phyloP scores from a whole-genome alignment of 2,888 invertebrate genomes.

The Xestia xanthographa region DNA sequence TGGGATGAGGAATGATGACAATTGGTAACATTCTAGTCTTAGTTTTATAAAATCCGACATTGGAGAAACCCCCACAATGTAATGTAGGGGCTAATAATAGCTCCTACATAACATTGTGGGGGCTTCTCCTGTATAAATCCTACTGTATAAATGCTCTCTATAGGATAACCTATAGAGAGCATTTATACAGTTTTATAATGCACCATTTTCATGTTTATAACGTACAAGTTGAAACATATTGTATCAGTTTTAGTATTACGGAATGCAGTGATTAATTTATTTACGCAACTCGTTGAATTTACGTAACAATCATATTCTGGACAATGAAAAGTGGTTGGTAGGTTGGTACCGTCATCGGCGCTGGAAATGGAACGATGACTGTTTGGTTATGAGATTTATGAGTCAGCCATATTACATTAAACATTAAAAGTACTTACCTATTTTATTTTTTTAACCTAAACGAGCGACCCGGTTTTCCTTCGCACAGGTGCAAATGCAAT shows the following conservation, averaged over 20 bases:
- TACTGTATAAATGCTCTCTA: no score
- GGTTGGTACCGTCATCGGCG: slow-evolving; percentile 14
- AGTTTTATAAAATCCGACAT: background rate
- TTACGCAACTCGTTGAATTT: slow-evolving; percentile 31
- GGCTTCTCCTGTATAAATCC: no score
- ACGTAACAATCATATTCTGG: slow-evolving; percentile 36
- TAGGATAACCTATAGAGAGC: background rate
- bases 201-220: slow-evolving; percentile 1
- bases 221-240: background rate
- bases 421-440: background rate
- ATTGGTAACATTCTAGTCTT: background rate
- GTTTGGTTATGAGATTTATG: slow-evolving; percentile 10
- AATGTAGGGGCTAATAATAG: background rate
- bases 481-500: background rate
- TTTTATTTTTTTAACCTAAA: background rate
- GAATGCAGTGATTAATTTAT: slow-evolving; percentile 26
- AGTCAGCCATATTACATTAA: slow-evolving; percentile 21
- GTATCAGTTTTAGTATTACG: background rate
- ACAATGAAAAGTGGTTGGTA: slow-evolving; percentile 29
- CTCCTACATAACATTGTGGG: no score
- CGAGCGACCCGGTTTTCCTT: background rate
- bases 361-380: slow-evolving; percentile 21
- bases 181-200: background rate
- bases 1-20: background rate
- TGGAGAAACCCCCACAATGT: background rate